Base-by-base conservation (phyloP, 2,888 invertebrate species). In the Terebella lapidaria region DNA sequence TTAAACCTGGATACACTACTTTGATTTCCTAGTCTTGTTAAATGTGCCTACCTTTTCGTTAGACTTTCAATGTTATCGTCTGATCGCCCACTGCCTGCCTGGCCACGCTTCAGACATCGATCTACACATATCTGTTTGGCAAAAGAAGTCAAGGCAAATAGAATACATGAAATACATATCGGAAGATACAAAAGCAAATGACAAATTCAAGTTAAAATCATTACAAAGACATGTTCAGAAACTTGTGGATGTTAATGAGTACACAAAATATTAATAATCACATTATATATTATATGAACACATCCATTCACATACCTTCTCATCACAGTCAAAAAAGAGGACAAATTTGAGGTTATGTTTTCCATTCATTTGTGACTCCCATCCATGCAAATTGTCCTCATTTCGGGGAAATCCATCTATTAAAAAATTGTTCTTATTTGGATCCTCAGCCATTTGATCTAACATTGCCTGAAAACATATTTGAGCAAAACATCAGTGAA, bases 351-450 rank as follows among this genome's bases (percentile, higher is more conserved):
- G 84, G 60, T 88, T 85, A 0, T 90, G 87, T 80, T 94, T 94
- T 26, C 88, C 88, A 0, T 86, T 83, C 91, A 99, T 94, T 65
- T 83, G 83, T 70, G 79, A 78, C 46, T 88, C 86, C 99, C 99
- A 99, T 4, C 99, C 99, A 56, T 93, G 89, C 64, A 97, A 82
- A 79, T 99, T 99, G 79, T 99, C 89, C 78, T 93, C 87, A 81
- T 99, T 99, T 26, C 99, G 86, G 18, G 99, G 99, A 80, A 99
- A 99, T 1, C 99, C 99, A 81, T 99, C 99, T 71, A 99, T 89
- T 4, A 99, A 85, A 80, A 97, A 99, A 47, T 88, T 88, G 53
- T 85, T 81, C 54, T 86, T 85, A 0, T 85, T 86, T 0, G 87
- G 87, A 42, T 69, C 62, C 58, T 70, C 70, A 4, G 4, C 67